Percentiles rank a stretch among this genome's conserved stretches.
Conservation (phyloP, 2,113 vertebrate species). For the Procavia capensis region DNA sequence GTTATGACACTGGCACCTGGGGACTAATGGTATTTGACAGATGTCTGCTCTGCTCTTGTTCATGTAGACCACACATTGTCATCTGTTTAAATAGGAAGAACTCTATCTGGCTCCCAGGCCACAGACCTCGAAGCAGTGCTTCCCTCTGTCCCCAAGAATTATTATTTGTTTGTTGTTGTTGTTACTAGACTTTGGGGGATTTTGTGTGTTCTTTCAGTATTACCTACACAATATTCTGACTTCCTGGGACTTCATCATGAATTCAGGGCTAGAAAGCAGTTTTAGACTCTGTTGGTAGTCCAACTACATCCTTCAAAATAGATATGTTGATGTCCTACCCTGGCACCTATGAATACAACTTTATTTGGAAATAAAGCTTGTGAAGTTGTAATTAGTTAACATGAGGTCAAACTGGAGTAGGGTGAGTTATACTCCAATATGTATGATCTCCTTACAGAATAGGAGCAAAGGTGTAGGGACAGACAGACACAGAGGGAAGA, state of each 20-base stretch:
- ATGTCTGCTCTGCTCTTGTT: not conserved
- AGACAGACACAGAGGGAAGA: too few species aligned
- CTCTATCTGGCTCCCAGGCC: not conserved
- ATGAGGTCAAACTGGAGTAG: too few species aligned
- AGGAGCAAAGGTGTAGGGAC: too few species aligned
- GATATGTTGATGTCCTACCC: too few species aligned
- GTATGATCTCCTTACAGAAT: too few species aligned
- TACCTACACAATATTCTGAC: not conserved
- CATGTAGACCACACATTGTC: rapidly evolving
- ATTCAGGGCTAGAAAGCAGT: not conserved
- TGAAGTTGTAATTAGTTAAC: too few species aligned
- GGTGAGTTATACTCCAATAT: too few species aligned
- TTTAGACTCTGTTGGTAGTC: not conserved
- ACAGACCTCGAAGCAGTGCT: not conserved
- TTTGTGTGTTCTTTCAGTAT: not conserved
- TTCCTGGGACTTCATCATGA: not conserved
- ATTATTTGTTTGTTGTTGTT: too few species aligned
- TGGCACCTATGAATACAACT: too few species aligned
- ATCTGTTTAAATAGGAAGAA: not conserved
- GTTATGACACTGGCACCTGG: not conserved
- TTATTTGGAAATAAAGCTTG: too few species aligned
- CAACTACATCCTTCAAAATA: too few species aligned
- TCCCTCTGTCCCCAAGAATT: not conserved
- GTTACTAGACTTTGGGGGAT: not conserved
- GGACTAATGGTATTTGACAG: not conserved